These are phyloP conservation scores for Limnodromus scolopaceus DNA, from an alignment of 2,797 vertebrate species.

Conservation along the genomic window DNA sequence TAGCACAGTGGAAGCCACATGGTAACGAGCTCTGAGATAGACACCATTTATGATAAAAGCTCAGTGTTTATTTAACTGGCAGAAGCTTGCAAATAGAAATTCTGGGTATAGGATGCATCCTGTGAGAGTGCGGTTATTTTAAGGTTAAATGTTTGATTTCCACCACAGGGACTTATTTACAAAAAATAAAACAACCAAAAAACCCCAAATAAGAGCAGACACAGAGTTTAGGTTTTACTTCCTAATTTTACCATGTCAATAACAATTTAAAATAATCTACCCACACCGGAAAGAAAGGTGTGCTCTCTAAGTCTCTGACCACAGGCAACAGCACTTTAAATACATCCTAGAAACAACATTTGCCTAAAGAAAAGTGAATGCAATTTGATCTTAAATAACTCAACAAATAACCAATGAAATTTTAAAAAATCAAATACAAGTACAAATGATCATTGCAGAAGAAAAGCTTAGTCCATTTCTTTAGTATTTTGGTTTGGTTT, in stretches of 20 bases:
- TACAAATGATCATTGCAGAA: background rate
- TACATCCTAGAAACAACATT: background rate
- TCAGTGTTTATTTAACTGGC: background rate
- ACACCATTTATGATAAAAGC: background rate
- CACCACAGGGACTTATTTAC: background rate
- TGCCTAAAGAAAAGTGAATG: background rate
- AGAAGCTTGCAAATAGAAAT: background rate
- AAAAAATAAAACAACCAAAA: background rate
- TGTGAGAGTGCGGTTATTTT: background rate
- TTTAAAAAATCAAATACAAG: background rate
- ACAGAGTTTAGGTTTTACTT: background rate
- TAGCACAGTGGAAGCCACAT: background rate
- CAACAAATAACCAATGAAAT: background rate
- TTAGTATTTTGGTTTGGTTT: background rate
- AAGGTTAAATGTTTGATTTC: conserved; percentile 14
- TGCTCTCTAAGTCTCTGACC: background rate
- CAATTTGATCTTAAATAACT: background rate
- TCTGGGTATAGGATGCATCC: background rate
- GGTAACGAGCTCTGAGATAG: background rate
- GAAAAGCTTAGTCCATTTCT: background rate
- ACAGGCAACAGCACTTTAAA: background rate
- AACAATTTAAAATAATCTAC: background rate
- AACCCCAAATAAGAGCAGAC: background rate
- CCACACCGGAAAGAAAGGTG: background rate
- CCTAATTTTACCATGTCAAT: background rate